phyloP scores from a whole-genome alignment of 2,113 vertebrate genomes.

The Recurvirostra avosetta region DNA sequence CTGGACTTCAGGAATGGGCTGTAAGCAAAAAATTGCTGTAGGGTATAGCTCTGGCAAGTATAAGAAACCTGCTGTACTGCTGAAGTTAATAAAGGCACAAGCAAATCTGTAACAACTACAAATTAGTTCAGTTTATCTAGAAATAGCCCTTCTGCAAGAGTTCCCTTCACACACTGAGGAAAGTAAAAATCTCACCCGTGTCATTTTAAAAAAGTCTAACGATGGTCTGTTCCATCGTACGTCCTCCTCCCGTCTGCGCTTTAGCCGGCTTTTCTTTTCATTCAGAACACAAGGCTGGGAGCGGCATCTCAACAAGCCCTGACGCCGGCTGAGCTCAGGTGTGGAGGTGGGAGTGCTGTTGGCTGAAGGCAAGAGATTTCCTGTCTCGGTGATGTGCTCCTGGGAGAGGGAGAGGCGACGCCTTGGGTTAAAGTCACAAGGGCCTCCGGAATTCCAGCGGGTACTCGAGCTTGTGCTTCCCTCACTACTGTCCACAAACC shows the following conservation, averaged over 20 bases:
- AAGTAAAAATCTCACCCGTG: slow-evolving; percentile 72
- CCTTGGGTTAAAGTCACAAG: slow-evolving; percentile 64
- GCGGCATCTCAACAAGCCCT: slow-evolving; percentile 72
- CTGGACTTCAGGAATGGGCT: neutral
- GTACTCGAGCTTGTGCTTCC: slow-evolving; percentile 53
- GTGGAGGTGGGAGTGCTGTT: slow-evolving; percentile 76
- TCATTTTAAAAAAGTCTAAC: slow-evolving; percentile 83
- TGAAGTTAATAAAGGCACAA: neutral
- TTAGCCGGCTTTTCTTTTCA: slow-evolving; percentile 72
- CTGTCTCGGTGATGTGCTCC: slow-evolving; percentile 70
- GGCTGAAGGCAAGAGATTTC: slow-evolving; percentile 66
- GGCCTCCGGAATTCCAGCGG: slow-evolving; percentile 55
- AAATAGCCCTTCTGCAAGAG: neutral
- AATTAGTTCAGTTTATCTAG: neutral
- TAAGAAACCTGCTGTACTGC: neutral
- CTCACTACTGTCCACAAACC: slow-evolving; percentile 72
- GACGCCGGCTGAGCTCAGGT: slow-evolving; percentile 70
- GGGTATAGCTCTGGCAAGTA: neutral
- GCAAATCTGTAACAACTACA: neutral
- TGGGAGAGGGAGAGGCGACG: slow-evolving; percentile 78
- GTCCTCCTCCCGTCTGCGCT: slow-evolving; percentile 75
- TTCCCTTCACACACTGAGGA: neutral
- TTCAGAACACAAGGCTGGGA: slow-evolving; percentile 79
- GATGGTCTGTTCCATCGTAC: slow-evolving; percentile 76
- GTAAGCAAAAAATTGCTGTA: neutral